Conservation (phyloP, 2,113 vertebrate species). For the Rutilus rutilus region DNA sequence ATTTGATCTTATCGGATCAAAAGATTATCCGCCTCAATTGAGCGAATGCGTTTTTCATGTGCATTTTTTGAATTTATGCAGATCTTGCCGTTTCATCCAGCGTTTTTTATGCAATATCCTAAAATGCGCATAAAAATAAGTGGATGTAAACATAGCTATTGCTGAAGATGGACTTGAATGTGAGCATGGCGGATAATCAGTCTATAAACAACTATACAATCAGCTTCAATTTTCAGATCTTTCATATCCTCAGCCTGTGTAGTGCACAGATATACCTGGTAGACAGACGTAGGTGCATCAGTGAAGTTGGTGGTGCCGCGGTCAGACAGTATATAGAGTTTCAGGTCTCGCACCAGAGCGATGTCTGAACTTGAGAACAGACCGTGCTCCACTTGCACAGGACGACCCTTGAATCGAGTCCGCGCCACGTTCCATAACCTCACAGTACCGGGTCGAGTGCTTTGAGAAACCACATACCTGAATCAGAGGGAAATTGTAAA, state of each 20-base stretch:
- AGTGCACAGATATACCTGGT: constrained; percentile 60
- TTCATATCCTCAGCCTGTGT: neutral
- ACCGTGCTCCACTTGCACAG: constrained; percentile 68
- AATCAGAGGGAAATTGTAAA: neutral
- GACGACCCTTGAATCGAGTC: constrained; percentile 59
- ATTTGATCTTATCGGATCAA: no score
- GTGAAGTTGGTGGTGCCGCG: constrained; percentile 60
- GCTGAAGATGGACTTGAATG: neutral
- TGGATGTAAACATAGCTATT: neutral
- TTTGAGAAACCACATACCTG: constrained; percentile 67
- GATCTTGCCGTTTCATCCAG: no score
- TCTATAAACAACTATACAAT: neutral
- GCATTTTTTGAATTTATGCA: no score
- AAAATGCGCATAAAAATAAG: no score
- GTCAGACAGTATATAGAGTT: constrained; percentile 69
- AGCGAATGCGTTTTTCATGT: no score
- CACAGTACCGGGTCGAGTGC: constrained; percentile 59
- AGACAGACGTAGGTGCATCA: constrained; percentile 57
- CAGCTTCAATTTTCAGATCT: neutral
- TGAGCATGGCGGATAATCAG: neutral
- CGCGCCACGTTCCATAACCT: constrained; percentile 66
- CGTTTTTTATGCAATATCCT: no score
- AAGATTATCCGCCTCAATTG: no score
- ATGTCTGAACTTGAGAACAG: constrained; percentile 65
- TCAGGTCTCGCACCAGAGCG: constrained; percentile 64